These are phyloP conservation scores for Teleogryllus oceanicus DNA, from an alignment of 2,888 invertebrate genomes.

Conservation along the genomic window DNA sequence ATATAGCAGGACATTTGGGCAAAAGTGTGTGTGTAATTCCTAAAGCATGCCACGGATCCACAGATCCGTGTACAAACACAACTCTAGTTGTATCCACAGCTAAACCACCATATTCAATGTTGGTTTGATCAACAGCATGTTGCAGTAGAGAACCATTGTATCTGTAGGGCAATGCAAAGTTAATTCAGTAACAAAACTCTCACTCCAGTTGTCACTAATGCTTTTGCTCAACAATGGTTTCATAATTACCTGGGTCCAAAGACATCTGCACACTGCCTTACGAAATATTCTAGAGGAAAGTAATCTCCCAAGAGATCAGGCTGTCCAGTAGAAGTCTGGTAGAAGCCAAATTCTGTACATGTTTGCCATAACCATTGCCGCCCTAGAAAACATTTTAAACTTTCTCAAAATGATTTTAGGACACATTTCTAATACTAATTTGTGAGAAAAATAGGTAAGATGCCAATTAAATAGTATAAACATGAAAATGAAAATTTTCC, in stretches of 20 bases:
- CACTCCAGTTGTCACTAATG: not conserved
- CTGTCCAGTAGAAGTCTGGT: conserved; percentile 64
- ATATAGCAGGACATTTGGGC: conserved; percentile 64
- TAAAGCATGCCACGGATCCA: conserved; percentile 85
- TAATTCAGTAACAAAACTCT: not conserved
- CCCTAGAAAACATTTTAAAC: conserved; percentile 46
- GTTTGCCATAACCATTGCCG: conserved; percentile 81
- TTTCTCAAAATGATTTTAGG: conserved; percentile 28
- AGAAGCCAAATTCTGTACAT: conserved; percentile 83
- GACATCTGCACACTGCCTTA: conserved; percentile 77
- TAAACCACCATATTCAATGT: conserved; percentile 74
- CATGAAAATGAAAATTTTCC: too few species aligned
- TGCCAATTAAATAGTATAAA: too few species aligned
- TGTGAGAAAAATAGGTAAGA: too few species aligned
- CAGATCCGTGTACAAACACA: conserved; percentile 81
- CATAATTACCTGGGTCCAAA: conserved; percentile 65
- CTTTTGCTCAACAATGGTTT: too few species aligned
- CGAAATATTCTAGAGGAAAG: conserved; percentile 57
- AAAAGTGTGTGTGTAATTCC: conserved; percentile 62
- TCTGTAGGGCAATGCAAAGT: conserved; percentile 44
- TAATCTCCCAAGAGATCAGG: conserved; percentile 60
- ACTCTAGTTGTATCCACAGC: conserved; percentile 67
- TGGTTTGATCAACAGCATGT: conserved; percentile 65
- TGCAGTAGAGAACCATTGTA: conserved; percentile 61
- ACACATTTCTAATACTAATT: not conserved